Evolutionary conservation across 2,888 invertebrate species (phyloP), one percentile per base, ranked within the genome.

Genomic region (Drosophila histrio): DNA sequence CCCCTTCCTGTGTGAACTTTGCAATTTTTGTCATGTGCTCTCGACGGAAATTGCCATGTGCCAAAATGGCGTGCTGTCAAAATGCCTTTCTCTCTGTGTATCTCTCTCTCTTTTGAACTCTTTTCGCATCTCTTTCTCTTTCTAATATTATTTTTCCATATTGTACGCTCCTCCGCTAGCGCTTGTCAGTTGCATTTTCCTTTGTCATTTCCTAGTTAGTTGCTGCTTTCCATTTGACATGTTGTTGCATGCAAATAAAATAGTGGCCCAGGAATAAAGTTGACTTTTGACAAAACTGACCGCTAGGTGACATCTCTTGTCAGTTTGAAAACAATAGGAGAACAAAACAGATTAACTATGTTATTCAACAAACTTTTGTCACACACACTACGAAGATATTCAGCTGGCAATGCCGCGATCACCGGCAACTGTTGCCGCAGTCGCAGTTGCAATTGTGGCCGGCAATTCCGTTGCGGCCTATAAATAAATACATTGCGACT

Each of bases 21-120:
- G 36, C 22, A 39, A 64, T 68, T 82, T 85, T 82, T 82, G 85
- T 79, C 75, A 79, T 82, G 79, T 81, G 79, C 69, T 65, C 71
- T 66, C 72, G 63, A 59, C 83, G 83, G 83, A 83, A 86, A 86
- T 83, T 86, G 83, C 85, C 77, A 82, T 79, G 83, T 78, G 83
- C 67, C 78, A 77, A 79, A 83, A 80, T 69, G 75, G 76, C 62
- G 75, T 49, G 56, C 64, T 62, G 62, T 65, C 78, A 59, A 47
- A 63, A 52, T 49, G 46, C 49, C 26, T 21, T 32, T n/a, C 19
- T 2, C 32, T 19, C 26, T n/a, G 44, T 26, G 13, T 1, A 47
- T 11, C 21, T 17, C 44, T 9, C 21, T 28, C 5, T 1, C 15
- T 28, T 13, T 8, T 28, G 3, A 5, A 6, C 2, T 17, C n/a